phyloP scores from a whole-genome alignment of 1,140 invertebrate species.

The Psilanteris sp. region DNA sequence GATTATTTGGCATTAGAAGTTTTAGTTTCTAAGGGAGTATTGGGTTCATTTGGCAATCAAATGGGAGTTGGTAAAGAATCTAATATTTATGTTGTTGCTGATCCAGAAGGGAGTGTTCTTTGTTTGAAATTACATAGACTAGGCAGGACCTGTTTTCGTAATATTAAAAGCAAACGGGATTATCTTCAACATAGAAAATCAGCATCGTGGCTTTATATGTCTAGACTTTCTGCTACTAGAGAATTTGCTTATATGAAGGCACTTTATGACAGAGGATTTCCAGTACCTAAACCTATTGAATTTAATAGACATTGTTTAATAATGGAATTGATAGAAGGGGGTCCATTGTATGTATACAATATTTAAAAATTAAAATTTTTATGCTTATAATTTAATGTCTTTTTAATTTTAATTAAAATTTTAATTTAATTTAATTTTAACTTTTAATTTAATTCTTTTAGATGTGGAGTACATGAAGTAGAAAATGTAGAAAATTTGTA shows the following conservation, averaged over 20 bases:
- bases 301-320: constrained; percentile 97
- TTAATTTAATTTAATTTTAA: constrained; percentile 1
- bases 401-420: no score
- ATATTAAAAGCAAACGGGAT: constrained; percentile 97
- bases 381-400: no score
- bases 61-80: constrained; percentile 99
- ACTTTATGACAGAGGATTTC: constrained; percentile 93
- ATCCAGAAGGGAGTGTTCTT: constrained; percentile 86
- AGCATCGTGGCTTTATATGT: constrained; percentile 98
- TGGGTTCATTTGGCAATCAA: constrained; percentile 97
- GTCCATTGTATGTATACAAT: constrained; percentile 82
- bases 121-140: constrained; percentile 97
- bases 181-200: constrained; percentile 95
- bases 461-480: constrained; percentile 90
- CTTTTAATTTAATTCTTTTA: constrained; percentile 69
- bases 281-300: constrained; percentile 96
- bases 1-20: constrained; percentile 97
- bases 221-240: constrained; percentile 96
- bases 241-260: constrained; percentile 99
- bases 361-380: no score
- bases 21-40: constrained; percentile 87
- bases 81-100: constrained; percentile 93
- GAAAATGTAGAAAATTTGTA: constrained; percentile 90
- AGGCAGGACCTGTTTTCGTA: constrained; percentile 97
- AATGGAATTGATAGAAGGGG: constrained; percentile 94